Percentiles rank a stretch among this genome's conserved stretches.
Evolutionary conservation across 2,888 invertebrate genomes (phyloP).

Genomic region (Torymus tubicola): DNA sequence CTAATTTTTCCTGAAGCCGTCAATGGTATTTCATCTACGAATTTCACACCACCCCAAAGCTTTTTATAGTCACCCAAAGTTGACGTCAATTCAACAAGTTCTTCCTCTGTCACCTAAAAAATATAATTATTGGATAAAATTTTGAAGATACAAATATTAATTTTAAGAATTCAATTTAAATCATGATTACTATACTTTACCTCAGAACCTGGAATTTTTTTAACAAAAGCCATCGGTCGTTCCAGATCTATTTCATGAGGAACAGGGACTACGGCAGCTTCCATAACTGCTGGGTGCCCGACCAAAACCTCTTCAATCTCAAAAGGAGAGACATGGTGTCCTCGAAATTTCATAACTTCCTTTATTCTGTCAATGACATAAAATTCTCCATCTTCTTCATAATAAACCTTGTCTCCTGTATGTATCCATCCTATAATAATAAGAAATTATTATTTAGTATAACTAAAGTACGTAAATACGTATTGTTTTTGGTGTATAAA

Average conservation of each 20-base stretch:
- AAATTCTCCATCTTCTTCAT: constrained; percentile 67
- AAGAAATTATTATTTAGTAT: no score
- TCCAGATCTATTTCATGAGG: constrained; percentile 66
- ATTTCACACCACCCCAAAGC: constrained; percentile 68
- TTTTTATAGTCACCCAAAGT: constrained; percentile 63
- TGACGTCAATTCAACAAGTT: constrained; percentile 64
- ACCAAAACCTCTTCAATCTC: constrained; percentile 68
- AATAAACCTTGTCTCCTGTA: constrained; percentile 71
- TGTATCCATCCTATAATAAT: constrained; percentile 68
- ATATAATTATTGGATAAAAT: no score
- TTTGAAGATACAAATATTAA: no score
- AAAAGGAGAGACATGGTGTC: constrained; percentile 68
- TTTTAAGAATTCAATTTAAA: not conserved
- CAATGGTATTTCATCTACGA: constrained; percentile 65
- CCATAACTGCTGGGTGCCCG: constrained; percentile 66
- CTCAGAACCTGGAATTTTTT: constrained; percentile 56
- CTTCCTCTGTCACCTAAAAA: constrained; percentile 66
- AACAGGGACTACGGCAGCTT: constrained; percentile 68
- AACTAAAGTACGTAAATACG: no score
- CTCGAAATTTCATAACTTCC: constrained; percentile 70
- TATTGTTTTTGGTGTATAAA: no score
- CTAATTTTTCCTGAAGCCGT: constrained; percentile 67
- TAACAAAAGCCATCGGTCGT: constrained; percentile 70
- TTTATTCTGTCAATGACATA: constrained; percentile 70
- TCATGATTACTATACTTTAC: constrained; percentile 56